These are phyloP conservation scores for Corticium candelabrum DNA, from an alignment of 37 sponge, comb jelly and placozoan genomes.

Conservation along the genomic window DNA sequence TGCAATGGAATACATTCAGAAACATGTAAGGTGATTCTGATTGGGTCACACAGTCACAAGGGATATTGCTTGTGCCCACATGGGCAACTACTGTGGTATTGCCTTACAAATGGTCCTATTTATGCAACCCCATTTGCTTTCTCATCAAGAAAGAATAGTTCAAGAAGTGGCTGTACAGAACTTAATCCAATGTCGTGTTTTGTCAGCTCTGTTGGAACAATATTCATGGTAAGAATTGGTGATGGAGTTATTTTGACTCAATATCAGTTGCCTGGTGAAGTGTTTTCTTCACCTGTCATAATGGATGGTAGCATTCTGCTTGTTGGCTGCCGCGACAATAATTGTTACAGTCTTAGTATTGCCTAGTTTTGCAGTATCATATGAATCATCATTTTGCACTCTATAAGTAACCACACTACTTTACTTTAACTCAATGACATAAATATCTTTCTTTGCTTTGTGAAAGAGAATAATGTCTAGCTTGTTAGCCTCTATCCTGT, in stretches of 20 bases:
- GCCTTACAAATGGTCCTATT: slow-evolving; percentile 22
- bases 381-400: too few relatives aligned
- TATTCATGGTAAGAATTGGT: slow-evolving; percentile 18
- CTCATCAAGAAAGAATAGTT: background rate
- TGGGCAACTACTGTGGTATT: background rate
- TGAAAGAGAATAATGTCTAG: too few relatives aligned
- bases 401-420: too few relatives aligned
- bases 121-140: slow-evolving; percentile 39
- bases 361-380: too few relatives aligned
- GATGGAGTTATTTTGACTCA: slow-evolving; percentile 18
- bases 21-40: slow-evolving; percentile 6
- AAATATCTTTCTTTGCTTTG: too few relatives aligned
- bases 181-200: background rate
- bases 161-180: too few relatives aligned
- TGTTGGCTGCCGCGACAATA: slow-evolving; percentile 71
- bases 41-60: slow-evolving; percentile 5
- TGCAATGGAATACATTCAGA: background rate
- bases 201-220: slow-evolving; percentile 6
- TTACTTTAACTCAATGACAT: too few relatives aligned
- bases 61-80: background rate
- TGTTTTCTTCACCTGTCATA: slow-evolving; percentile 77
- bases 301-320: slow-evolving; percentile 26
- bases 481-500: too few relatives aligned
- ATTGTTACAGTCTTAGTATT: slow-evolving; percentile 46
- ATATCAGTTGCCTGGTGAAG: slow-evolving; percentile 32